These are phyloP conservation scores for Xestia c-nigrum DNA, from an alignment of 2,888 invertebrate genomes.

Conservation along the genomic window DNA sequence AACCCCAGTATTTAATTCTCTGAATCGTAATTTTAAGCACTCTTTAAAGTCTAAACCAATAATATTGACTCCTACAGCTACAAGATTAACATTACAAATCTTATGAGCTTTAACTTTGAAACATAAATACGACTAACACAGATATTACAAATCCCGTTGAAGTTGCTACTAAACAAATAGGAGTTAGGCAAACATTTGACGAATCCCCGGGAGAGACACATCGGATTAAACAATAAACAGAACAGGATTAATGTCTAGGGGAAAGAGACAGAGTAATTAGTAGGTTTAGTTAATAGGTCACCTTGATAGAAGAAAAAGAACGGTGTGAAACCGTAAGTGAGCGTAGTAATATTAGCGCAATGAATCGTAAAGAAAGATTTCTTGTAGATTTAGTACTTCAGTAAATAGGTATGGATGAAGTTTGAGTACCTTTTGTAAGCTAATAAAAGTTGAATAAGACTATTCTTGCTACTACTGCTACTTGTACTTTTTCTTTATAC, in stretches of 20 bases:
- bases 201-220: conserved; percentile 26
- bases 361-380: neutral
- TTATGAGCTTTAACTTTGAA: conserved; percentile 6
- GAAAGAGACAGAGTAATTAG: neutral
- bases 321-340: no score
- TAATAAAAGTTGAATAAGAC: neutral
- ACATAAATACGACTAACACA: conserved; percentile 31
- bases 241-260: conserved; percentile 20
- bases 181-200: conserved; percentile 44
- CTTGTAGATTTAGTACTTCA: neutral
- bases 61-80: neutral
- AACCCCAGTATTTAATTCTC: neutral
- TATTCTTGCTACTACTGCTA: neutral
- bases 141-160: conserved; percentile 17
- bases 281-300: neutral
- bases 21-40: neutral
- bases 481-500: no score
- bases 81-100: conserved; percentile 13
- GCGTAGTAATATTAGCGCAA: neutral
- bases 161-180: conserved; percentile 33
- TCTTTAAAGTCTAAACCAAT: neutral
- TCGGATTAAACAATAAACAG: conserved; percentile 31
- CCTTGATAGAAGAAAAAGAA: neutral
- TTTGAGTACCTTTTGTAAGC: neutral
- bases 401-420: neutral